A percentile compares a stretch with the other conserved stretches of the same genome.
Evolutionary conservation across 2,797 vertebrate genomes (phyloP).

Genomic region (Scolopax bukidnonensis): DNA sequence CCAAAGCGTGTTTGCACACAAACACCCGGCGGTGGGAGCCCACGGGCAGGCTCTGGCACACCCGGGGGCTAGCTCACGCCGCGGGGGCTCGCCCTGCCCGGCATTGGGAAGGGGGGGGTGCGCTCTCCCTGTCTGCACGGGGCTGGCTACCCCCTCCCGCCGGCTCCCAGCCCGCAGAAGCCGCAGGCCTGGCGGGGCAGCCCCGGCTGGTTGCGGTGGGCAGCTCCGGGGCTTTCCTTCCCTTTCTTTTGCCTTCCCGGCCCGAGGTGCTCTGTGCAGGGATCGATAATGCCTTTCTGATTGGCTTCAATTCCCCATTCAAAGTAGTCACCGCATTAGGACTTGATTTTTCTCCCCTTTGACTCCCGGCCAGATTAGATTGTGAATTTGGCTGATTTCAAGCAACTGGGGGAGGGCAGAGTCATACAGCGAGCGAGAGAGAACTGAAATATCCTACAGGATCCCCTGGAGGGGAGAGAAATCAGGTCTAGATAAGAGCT

Average conservation of each 20-base stretch:
- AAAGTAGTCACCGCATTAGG: conserved; percentile 44
- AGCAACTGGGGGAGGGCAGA: conserved; percentile 41
- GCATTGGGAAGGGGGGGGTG: background rate
- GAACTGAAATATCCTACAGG: conserved; percentile 59
- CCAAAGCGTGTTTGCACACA: background rate
- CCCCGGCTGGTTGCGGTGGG: background rate
- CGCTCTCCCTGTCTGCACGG: background rate
- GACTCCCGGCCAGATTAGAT: conserved; percentile 63
- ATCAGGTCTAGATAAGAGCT: conserved; percentile 63
- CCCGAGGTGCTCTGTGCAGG: background rate
- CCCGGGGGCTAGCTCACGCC: rapidly evolving
- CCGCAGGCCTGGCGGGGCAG: conserved; percentile 48
- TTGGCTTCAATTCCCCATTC: conserved; percentile 50
- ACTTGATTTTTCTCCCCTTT: conserved; percentile 63
- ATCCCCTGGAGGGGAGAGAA: conserved; percentile 63
- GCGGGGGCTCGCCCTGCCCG: rapidly evolving
- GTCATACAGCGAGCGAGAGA: background rate
- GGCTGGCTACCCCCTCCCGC: background rate
- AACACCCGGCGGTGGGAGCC: rapidly evolving
- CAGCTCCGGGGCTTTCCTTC: background rate
- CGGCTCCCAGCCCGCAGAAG: background rate
- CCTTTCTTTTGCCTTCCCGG: background rate
- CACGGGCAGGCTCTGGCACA: background rate
- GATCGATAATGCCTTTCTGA: conserved; percentile 55
- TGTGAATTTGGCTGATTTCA: conserved; percentile 69